Percentiles rank a stretch among this genome's conserved stretches.
phyloP scores from a whole-genome alignment of 1,140 invertebrate genomes.

The Drosophila melanogaster region DNA sequence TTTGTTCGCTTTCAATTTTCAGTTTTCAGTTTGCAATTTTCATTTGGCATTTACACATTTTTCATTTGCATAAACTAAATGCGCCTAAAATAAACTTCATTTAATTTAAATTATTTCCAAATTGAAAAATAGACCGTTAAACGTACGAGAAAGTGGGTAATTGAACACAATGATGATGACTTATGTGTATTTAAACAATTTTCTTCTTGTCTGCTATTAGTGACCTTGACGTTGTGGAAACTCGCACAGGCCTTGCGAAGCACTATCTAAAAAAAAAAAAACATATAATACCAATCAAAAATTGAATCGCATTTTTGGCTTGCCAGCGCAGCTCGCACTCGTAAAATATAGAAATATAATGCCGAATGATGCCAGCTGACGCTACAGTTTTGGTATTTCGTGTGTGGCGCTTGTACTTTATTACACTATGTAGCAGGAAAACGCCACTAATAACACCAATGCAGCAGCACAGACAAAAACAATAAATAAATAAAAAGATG shows the following conservation, averaged over 20 bases:
- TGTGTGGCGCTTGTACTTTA: conserved; percentile 68
- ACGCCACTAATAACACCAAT: conserved; percentile 77
- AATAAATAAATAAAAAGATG: conserved; percentile 83
- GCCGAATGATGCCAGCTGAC: conserved; percentile 76
- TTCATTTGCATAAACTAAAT: conserved; percentile 46
- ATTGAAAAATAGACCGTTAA: conserved; percentile 14
- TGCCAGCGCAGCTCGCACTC: conserved; percentile 19
- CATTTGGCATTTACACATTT: conserved; percentile 38
- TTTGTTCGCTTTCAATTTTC: conserved; percentile 27
- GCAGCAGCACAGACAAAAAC: conserved; percentile 80
- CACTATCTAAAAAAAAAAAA: background rate
- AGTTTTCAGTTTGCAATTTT: background rate
- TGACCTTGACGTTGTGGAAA: background rate
- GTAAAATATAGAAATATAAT: conserved; percentile 65
- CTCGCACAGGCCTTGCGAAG: background rate
- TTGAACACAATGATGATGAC: background rate
- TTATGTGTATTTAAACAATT: conserved; percentile 7
- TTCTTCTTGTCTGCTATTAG: conserved; percentile 1
- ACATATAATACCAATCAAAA: conserved; percentile 17
- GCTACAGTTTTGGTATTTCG: conserved; percentile 40
- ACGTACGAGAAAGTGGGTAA: conserved; percentile 6
- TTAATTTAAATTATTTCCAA: conserved; percentile 19
- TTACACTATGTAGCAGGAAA: conserved; percentile 47
- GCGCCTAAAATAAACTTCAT: conserved; percentile 28
- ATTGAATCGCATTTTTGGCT: conserved; percentile 44